A percentile compares a stretch with the other conserved stretches of the same genome.
These are phyloP conservation scores for Zosterops lateralis DNA, from an alignment of 2,113 vertebrate species.

Conservation along the genomic window DNA sequence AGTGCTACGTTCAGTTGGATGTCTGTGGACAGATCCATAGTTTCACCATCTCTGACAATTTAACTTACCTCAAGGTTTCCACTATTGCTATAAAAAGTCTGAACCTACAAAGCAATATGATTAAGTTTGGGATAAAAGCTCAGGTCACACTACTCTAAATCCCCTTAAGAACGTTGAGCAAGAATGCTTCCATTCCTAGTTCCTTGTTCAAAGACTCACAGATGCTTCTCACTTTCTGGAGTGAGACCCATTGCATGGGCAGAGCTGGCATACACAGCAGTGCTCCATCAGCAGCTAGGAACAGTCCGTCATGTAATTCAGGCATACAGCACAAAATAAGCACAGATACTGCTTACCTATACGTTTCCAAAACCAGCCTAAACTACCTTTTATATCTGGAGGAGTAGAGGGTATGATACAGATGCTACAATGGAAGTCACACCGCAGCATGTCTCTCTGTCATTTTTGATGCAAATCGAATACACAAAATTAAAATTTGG, in stretches of 20 bases:
- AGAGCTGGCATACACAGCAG: neutral
- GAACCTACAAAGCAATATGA: neutral
- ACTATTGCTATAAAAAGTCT: neutral
- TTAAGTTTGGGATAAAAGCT: neutral
- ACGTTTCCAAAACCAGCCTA: neutral
- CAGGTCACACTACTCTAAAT: neutral
- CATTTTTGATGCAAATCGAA: neutral
- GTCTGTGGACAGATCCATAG: accelerated
- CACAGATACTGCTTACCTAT: neutral
- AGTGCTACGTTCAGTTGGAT: neutral
- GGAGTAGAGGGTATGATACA: neutral
- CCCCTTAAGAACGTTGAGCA: accelerated
- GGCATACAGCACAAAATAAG: neutral
- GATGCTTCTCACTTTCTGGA: neutral
- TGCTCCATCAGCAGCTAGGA: neutral
- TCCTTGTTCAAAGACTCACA: neutral
- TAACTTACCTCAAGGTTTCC: neutral
- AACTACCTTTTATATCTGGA: neutral
- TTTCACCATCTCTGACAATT: neutral
- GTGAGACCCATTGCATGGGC: accelerated
- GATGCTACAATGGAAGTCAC: neutral
- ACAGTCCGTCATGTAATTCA: neutral
- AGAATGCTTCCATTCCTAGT: neutral
- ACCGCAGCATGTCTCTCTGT: accelerated
- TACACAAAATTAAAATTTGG: neutral